Evolutionary conservation across 1,140 invertebrate genomes (phyloP), one percentile per base, ranked within the genome.

Genomic region (Aphelenchoides besseyi): DNA sequence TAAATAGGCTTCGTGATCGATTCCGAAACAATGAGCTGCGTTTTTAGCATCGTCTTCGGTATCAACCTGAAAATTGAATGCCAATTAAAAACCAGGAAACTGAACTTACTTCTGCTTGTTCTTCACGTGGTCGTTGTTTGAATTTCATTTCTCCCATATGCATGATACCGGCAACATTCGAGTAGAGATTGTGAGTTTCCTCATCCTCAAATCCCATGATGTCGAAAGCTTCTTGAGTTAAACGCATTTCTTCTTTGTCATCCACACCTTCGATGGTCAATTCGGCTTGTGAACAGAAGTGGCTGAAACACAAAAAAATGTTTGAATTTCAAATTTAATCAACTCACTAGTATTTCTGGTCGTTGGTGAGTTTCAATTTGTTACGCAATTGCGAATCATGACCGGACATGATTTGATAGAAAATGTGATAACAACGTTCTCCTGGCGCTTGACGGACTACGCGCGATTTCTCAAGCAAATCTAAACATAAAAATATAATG

Each of bases 381-480:
- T n/a, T n/a, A n/a, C n/a, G n/a, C n/a, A n/a, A n/a, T n/a, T n/a
- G n/a, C n/a, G n/a, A n/a, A n/a, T n/a, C n/a, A n/a, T n/a, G n/a
- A 75, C 92, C 92, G 80, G 95, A 97, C 92, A 97, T 95, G 23
- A 99, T 91, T 87, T 98, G 95, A 89, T 99, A 98, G 92, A 99
- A 98, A 87, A 98, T 98, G 87, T 98, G 96, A 90, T 98, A 98
- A 77, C 95, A 98, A 87, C 96, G 91, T 88, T 98, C 96, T 78
- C 95, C 88, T 74, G 92, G 84, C 86, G 96, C 94, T 88, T 99
- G 96, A 84, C 94, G 98, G 87, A 98, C 98, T 88, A 99, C 96
- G 91, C 97, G 94, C 87, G 97, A 97, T 88, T 99, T 99, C 88
- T 99, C 97, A 84, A 99, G 89, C 88, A 99, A 89, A 89, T 99